A percentile compares a stretch with the other conserved stretches of the same genome.
phyloP scores from a whole-genome alignment of 2,888 invertebrate species.

The Epinotia brunnichana region DNA sequence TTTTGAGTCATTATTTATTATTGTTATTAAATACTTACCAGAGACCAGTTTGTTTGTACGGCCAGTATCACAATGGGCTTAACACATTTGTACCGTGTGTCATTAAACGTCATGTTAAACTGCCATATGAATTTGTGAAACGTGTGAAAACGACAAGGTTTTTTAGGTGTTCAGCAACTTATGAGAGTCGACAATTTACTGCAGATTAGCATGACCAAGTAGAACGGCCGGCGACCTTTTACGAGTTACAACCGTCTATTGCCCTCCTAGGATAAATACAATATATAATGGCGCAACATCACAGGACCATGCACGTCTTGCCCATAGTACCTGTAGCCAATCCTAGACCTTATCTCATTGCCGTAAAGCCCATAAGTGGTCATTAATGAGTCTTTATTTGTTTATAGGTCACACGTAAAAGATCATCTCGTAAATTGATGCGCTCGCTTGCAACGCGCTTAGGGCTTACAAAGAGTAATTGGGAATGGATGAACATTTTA shows the following conservation, averaged over 20 bases:
- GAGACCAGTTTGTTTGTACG: no score
- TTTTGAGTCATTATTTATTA: no score
- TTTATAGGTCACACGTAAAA: slow-evolving; percentile 49
- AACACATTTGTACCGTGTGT: no score
- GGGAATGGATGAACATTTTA: no score
- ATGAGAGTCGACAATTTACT: no score
- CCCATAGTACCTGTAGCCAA: background rate
- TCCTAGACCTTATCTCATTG: background rate
- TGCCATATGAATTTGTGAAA: no score
- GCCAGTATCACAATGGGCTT: no score
- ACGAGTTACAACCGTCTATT: background rate
- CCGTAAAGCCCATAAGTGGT: background rate
- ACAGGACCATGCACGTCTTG: background rate
- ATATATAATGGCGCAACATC: background rate
- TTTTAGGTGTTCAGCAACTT: no score
- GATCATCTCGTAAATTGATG: slow-evolving; percentile 56
- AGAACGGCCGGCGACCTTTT: background rate
- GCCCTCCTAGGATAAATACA: background rate
- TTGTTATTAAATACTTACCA: no score
- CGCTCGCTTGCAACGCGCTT: slow-evolving; percentile 49
- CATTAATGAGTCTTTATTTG: slow-evolving; percentile 4
- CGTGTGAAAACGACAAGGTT: no score
- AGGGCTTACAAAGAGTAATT: no score
- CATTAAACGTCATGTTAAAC: no score
- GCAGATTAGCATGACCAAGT: background rate